Evolutionary conservation across 2,113 vertebrate genomes (phyloP), one percentile per base, ranked within the genome.

Genomic region (Daphoenositta chrysoptera): DNA sequence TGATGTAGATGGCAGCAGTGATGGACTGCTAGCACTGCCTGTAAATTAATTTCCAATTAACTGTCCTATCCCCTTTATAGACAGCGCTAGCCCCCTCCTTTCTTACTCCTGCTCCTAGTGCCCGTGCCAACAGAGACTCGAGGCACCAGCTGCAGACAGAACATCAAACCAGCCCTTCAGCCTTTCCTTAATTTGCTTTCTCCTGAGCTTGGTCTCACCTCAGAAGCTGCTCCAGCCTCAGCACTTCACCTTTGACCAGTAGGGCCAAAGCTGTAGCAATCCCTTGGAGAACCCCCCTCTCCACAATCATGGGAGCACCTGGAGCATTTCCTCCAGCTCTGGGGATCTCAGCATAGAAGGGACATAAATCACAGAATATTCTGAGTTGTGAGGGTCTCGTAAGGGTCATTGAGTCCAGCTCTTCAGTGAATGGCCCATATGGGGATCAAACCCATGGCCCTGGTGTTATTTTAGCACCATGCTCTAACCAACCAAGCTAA

Each of bases 11-110:
- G 10, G 63, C 28, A 83, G 48, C 44, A 35, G 20, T 93, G 57
- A 93, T 64, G 27, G 47, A 75, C 39, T 54, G 63, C n/a, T 69
- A 73, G 22, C 42, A 26, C 28, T 19, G 51, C 50, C 68, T 86
- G 64, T 54, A 92, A 94, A 91, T 89, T 72, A 80, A 89, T 83
- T 69, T 69, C 37, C 58, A 89, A 76, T 80, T 86, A 90, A 76
- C 54, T 40, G 31, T 50, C 51, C 58, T 7, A 20, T 45, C 24
- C 56, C 40, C 28, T 51, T 60, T 37, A 86, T 6, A 79, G 48
- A 50, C 45, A 18, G 28, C 1, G 1, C 37, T 51, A 60, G 17
- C 7, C 7, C 27, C 16, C 22, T 76, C n/a, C 53, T 76, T 64
- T 48, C 60, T 75, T 31, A 42, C 10, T 73, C 18, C 33, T 30